Conservation (phyloP, 2,113 vertebrate species). For the Pitta sordida region DNA sequence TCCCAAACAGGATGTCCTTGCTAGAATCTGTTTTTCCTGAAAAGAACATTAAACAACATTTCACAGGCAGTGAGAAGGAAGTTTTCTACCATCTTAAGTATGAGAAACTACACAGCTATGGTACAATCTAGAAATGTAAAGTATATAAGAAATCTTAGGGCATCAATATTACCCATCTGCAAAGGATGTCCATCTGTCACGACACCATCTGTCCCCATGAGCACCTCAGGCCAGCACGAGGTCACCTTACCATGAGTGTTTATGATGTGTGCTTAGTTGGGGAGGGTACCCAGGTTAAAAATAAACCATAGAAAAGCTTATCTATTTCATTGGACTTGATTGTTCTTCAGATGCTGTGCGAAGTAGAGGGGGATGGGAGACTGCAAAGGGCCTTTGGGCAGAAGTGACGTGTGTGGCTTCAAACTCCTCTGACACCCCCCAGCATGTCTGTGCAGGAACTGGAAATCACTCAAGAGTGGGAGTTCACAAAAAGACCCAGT, state of each 20-base stretch:
- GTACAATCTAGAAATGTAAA: too few species aligned
- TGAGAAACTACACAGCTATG: too few species aligned
- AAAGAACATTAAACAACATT: too few species aligned
- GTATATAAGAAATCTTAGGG: too few species aligned
- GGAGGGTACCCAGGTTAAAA: neutral
- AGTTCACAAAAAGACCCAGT: neutral
- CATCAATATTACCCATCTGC: neutral
- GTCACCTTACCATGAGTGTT: rapidly evolving
- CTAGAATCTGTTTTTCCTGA: too few species aligned
- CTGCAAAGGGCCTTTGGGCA: neutral
- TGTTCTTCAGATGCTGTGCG: neutral
- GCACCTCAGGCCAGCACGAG: neutral
- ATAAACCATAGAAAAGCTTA: neutral
- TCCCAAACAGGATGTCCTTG: too few species aligned
- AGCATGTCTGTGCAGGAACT: too few species aligned
- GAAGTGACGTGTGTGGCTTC: neutral
- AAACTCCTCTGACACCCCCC: rapidly evolving
- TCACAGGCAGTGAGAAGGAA: too few species aligned
- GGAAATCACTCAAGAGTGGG: neutral
- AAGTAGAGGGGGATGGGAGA: neutral
- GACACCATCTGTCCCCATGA: neutral
- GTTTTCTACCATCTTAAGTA: too few species aligned
- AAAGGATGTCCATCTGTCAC: rapidly evolving
- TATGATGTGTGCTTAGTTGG: neutral
- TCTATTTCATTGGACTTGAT: neutral